Percentiles rank a stretch among this genome's conserved stretches.
Evolutionary conservation across 92 coral and sea anemone genomes (phyloP).

Genomic region (Zoanthus sociatus): DNA sequence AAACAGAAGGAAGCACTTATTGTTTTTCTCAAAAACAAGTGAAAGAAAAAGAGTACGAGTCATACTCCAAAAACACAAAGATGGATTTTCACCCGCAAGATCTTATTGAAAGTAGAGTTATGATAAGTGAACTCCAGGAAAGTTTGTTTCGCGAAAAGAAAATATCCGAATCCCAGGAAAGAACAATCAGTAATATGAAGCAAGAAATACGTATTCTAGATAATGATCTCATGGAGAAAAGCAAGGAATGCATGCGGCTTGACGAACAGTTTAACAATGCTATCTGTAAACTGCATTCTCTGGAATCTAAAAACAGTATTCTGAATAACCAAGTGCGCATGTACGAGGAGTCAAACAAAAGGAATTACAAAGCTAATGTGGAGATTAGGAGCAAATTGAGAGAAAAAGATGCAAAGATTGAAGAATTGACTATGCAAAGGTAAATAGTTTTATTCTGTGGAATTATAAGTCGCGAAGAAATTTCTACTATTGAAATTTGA

Average conservation of each 20-base stretch:
- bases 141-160: slow-evolving; percentile 67
- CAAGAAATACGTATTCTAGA: slow-evolving; percentile 70
- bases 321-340: slow-evolving; percentile 76
- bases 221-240: slow-evolving; percentile 58
- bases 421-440: slow-evolving; percentile 68
- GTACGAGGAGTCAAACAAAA: slow-evolving; percentile 81
- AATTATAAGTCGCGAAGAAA: neutral
- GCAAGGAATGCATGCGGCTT: slow-evolving; percentile 46
- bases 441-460: neutral
- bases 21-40: neutral
- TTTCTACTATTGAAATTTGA: neutral
- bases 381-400: slow-evolving; percentile 75
- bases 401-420: slow-evolving; percentile 67
- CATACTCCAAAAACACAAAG: neutral
- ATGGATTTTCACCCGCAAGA: slow-evolving; percentile 35
- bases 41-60: neutral
- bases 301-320: slow-evolving; percentile 77
- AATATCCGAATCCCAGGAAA: slow-evolving; percentile 65
- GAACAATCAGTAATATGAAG: slow-evolving; percentile 67
- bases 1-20: neutral
- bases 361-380: slow-evolving; percentile 68
- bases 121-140: slow-evolving; percentile 55
- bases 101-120: slow-evolving; percentile 65
- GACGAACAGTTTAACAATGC: slow-evolving; percentile 57
- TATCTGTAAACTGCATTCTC: slow-evolving; percentile 56